Percentiles rank a stretch among this genome's conserved stretches.
phyloP scores from a whole-genome alignment of 2,113 vertebrate genomes.

The Okapia johnstoni region DNA sequence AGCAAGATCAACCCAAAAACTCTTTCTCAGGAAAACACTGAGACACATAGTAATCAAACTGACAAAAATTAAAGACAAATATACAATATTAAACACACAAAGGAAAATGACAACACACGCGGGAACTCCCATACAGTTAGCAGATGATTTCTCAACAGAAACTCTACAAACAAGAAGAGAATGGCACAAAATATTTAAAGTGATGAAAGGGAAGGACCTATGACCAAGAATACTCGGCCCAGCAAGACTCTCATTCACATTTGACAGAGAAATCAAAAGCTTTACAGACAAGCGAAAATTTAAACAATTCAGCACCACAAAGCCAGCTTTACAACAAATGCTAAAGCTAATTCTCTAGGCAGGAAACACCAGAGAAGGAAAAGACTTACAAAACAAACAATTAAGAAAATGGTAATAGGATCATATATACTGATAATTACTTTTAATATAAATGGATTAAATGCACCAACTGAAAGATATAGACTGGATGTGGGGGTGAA shows the following conservation, averaged over 20 bases:
- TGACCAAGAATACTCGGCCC: neutral
- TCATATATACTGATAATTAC: neutral
- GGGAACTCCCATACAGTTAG: neutral
- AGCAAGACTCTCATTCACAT: neutral
- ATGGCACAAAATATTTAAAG: neutral
- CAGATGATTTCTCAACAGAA: neutral
- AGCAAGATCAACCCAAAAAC: neutral
- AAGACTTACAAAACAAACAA: neutral
- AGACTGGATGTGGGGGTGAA: neutral
- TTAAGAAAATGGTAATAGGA: neutral
- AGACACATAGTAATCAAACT: neutral
- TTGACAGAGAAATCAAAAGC: neutral
- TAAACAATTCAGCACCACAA: neutral
- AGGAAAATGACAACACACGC: neutral
- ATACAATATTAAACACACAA: neutral
- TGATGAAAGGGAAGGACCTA: neutral
- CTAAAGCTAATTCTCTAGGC: neutral
- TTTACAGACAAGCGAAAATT: neutral
- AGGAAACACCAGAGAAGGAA: neutral
- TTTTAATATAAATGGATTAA: neutral
- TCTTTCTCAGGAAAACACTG: neutral
- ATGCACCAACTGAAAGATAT: neutral
- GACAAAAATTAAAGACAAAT: neutral
- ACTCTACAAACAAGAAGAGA: neutral
- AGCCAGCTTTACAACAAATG: neutral